Evolutionary conservation across 2,888 invertebrate species (phyloP), one percentile per base, ranked within the genome.

Genomic region (Melieria crassipennis): DNA sequence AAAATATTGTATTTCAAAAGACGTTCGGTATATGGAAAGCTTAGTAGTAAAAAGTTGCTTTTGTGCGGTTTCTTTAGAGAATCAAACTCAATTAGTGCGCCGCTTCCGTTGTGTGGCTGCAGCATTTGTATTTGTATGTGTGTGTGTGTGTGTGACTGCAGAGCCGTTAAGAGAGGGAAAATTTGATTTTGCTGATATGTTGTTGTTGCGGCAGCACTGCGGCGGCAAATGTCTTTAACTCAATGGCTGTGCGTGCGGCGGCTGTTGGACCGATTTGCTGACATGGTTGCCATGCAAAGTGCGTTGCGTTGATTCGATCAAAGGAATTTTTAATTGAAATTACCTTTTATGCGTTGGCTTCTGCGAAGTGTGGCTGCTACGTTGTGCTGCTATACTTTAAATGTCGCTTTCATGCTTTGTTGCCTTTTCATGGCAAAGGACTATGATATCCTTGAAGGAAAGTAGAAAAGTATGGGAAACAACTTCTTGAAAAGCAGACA

Each of bases 261-360:
- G 30, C 30, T 30, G 30, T 30, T 30, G 30, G 30, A 30, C 30
- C 48, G 30, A 56, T 67, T 58, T 55, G 55, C 55, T 65, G 43
- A 30, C 52, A 52, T 11, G 50, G 60, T 48, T 52, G 52, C 11
- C 60, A 30, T 48, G 52, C 13, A 52, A 52, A 52, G 13, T n/a
- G 13, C 52, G 6, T 13, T 13, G 11, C 50, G 11, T 52, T 6
- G 52, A 48, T 6, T 47, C 65, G 56, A 66, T 71, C 71, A 71
- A 71, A 71, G 71, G 63, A 63, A 65, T 47, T 63, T 63, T 71
- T 67, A 71, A 67, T 71, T 67, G 63, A 71, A 71, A 71, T 67
- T 67, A 71, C 70, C 56, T 69, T 69, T 64, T n/a, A 52, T 52
- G 52, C 13, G 9, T 52, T 11, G 11, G 13, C 13, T 5, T 52